These are phyloP conservation scores for Hecatera dysodea DNA, from an alignment of 2,888 invertebrate species.

Conservation along the genomic window DNA sequence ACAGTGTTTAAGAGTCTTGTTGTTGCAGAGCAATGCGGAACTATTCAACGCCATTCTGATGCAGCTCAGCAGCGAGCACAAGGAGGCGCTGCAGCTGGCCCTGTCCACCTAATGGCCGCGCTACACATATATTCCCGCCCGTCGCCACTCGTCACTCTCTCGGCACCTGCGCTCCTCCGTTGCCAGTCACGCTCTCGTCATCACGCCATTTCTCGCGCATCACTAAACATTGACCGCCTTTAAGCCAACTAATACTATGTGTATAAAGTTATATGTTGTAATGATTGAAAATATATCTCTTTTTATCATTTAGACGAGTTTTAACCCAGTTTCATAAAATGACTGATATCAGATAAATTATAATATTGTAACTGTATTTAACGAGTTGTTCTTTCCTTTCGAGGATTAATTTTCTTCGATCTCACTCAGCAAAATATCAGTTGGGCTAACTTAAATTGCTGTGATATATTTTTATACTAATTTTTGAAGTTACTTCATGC, in stretches of 20 bases:
- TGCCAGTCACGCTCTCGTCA: constrained; percentile 71
- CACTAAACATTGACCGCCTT: constrained; percentile 68
- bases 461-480: constrained; percentile 89
- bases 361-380: constrained; percentile 70
- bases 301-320: constrained; percentile 67
- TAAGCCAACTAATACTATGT: constrained; percentile 65
- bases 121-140: constrained; percentile 49
- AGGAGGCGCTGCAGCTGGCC: constrained; percentile 95
- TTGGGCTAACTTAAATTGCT: constrained; percentile 88
- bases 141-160: constrained; percentile 56
- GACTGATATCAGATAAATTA: constrained; percentile 74
- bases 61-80: constrained; percentile 94
- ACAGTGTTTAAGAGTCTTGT: neutral
- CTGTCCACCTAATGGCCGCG: constrained; percentile 85
- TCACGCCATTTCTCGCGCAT: constrained; percentile 61
- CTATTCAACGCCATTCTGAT: constrained; percentile 95
- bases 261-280: constrained; percentile 62
- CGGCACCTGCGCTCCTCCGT: constrained; percentile 67
- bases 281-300: constrained; percentile 60
- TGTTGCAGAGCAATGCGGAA: constrained; percentile 93
- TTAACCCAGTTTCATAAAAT: constrained; percentile 63
- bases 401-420: constrained; percentile 71
- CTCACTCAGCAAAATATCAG: constrained; percentile 71
- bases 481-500: constrained; percentile 79
- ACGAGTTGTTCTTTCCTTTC: constrained; percentile 67